Evolutionary conservation across 2,113 vertebrate species (phyloP).

Genomic region (Silurus meridionalis): DNA sequence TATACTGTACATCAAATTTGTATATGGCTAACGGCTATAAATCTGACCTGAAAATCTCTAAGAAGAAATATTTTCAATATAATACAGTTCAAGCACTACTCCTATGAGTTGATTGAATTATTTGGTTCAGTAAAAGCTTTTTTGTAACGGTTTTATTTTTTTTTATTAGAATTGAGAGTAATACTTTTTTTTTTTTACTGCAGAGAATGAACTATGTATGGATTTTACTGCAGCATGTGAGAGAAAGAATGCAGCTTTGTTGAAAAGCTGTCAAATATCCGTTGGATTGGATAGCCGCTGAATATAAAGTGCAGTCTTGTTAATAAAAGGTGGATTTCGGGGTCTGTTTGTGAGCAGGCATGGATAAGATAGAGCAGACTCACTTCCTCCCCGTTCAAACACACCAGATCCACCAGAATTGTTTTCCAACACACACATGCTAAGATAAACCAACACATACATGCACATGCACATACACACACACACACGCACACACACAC

Average conservation of each 20-base stretch:
- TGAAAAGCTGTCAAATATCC: background rate
- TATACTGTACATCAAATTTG: background rate
- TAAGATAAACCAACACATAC: conserved; percentile 18
- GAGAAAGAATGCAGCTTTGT: background rate
- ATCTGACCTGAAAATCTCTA: background rate
- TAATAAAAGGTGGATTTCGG: conserved; percentile 2
- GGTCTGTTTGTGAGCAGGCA: background rate
- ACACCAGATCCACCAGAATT: background rate
- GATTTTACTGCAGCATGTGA: background rate
- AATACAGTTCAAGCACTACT: background rate
- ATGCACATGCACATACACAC: background rate
- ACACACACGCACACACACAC: background rate
- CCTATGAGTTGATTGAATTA: background rate
- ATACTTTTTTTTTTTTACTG: background rate
- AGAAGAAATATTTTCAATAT: background rate
- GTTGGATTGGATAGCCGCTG: background rate
- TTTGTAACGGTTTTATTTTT: too few relatives aligned
- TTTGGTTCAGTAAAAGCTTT: background rate
- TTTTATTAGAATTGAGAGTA: background rate
- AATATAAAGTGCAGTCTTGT: conserved; percentile 1
- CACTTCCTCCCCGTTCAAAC: background rate
- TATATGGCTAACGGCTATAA: background rate
- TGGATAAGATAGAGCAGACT: background rate
- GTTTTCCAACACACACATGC: conserved; percentile 7
- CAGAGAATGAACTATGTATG: background rate